Evolutionary conservation across 2,797 vertebrate species (phyloP).

Genomic region (Hemibagrus guttatus): DNA sequence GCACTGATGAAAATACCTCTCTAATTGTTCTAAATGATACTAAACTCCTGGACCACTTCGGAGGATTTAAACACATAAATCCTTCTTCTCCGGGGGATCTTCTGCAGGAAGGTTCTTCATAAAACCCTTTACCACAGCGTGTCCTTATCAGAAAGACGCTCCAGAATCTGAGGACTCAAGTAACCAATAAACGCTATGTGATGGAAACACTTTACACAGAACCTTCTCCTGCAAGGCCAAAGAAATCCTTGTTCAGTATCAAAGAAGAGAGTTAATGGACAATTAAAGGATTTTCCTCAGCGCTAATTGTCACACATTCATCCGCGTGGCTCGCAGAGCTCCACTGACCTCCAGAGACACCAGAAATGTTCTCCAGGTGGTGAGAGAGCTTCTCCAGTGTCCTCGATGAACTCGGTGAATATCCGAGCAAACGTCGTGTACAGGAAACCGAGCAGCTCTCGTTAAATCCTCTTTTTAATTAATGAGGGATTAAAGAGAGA

Average conservation of each 20-base stretch:
- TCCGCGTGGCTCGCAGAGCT: background rate
- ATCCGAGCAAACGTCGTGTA: background rate
- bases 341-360: background rate
- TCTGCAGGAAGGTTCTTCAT: background rate
- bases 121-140: no score
- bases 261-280: background rate
- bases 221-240: background rate
- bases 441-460: background rate
- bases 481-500: constrained; percentile 48
- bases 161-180: background rate
- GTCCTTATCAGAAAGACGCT: background rate
- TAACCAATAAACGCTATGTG: background rate
- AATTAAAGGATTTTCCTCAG: background rate
- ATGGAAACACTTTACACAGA: background rate
- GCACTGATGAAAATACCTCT: background rate
- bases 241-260: background rate
- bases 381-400: background rate
- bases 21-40: background rate
- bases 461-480: constrained; percentile 54
- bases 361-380: background rate
- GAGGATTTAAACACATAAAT: background rate
- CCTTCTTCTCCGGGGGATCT: background rate
- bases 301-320: background rate
- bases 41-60: background rate
- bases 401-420: background rate